These are phyloP conservation scores for Himalopsyche kuldschensis DNA, from an alignment of 2,888 invertebrate genomes.

Conservation along the genomic window DNA sequence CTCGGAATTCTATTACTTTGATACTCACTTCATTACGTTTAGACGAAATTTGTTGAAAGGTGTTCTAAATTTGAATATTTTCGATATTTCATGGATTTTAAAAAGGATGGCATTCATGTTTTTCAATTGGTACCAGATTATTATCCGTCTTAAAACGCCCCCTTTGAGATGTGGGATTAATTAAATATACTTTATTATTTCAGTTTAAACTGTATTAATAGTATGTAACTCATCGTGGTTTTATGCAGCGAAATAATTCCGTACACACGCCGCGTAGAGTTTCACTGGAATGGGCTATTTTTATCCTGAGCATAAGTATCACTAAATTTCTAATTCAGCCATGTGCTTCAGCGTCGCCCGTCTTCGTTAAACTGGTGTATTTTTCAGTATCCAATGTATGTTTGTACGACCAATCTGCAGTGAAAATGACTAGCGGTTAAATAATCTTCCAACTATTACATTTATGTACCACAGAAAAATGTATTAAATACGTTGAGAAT, in stretches of 20 bases:
- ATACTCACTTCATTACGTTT: too few species aligned
- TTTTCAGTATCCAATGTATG: background rate
- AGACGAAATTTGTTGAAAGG: too few species aligned
- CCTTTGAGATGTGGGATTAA: background rate
- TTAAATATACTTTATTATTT: background rate
- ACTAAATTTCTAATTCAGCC: background rate
- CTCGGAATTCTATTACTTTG: too few species aligned
- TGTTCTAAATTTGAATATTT: too few species aligned
- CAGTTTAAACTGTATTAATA: background rate
- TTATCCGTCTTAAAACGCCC: background rate
- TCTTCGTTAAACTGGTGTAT: background rate
- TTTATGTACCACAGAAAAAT: too few species aligned
- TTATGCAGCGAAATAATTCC: background rate
- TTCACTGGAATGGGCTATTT: background rate
- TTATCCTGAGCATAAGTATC: background rate
- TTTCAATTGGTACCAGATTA: background rate
- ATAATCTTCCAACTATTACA: background rate
- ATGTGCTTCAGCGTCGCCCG: background rate
- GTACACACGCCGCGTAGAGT: background rate
- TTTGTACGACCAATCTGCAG: background rate
- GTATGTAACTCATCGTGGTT: too few species aligned
- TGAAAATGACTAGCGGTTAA: background rate
- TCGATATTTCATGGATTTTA: too few species aligned
- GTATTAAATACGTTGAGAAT: too few species aligned
- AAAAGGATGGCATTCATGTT: background rate